Evolutionary conservation across 2,113 vertebrate species (phyloP).

Genomic region (Collichthys lucidus): DNA sequence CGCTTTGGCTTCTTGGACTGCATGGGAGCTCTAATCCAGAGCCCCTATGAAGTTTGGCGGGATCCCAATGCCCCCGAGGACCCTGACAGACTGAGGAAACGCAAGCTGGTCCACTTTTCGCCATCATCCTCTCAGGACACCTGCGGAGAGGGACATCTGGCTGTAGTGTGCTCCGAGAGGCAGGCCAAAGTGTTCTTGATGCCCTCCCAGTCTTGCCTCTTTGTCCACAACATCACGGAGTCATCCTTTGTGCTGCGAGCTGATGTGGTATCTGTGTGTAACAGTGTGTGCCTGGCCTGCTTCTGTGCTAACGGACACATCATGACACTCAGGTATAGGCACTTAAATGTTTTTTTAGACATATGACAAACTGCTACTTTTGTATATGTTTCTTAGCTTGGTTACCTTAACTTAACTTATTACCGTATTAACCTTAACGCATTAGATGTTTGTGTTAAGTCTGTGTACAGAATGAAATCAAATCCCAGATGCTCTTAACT

Average conservation of each 20-base stretch:
- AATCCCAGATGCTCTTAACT: background rate
- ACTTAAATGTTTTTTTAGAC: background rate
- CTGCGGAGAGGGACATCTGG: slow-evolving; percentile 92
- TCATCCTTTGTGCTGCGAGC: slow-evolving; percentile 95
- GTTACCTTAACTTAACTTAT: too few relatives aligned
- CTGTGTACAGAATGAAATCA: too few relatives aligned
- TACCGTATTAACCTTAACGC: too few relatives aligned
- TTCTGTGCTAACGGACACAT: slow-evolving; percentile 98
- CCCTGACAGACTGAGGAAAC: slow-evolving; percentile 87
- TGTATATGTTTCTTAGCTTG: background rate
- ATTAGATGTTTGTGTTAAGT: background rate
- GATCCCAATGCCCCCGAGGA: slow-evolving; percentile 90
- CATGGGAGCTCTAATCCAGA: slow-evolving; percentile 87
- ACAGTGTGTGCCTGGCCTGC: slow-evolving; percentile 94
- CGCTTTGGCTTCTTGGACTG: slow-evolving; percentile 92
- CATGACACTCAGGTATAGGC: slow-evolving; percentile 94
- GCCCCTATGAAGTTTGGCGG: slow-evolving; percentile 94
- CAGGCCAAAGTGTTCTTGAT: slow-evolving; percentile 98
- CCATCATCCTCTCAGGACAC: slow-evolving; percentile 91
- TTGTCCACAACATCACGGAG: slow-evolving; percentile 98
- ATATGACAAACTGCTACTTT: background rate
- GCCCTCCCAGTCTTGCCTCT: slow-evolving; percentile 97
- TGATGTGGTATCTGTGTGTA: slow-evolving; percentile 91
- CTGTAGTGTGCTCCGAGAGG: slow-evolving; percentile 95
- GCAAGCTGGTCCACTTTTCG: slow-evolving; percentile 92